phyloP scores from a whole-genome alignment of 2,888 invertebrate genomes.

The Neoitamus cyanurus region DNA sequence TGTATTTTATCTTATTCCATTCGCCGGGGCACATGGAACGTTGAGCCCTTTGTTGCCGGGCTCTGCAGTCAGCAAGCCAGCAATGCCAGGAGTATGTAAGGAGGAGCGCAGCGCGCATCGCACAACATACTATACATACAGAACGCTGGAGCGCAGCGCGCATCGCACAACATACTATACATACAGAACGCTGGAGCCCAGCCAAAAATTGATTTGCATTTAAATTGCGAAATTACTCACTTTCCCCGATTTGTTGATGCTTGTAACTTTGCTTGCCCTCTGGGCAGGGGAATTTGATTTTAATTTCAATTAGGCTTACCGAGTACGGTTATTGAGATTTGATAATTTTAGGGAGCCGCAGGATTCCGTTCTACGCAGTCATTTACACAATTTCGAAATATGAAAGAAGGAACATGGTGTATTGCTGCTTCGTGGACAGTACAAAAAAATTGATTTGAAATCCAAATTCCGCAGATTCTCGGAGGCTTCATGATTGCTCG shows the following conservation, averaged over 20 bases:
- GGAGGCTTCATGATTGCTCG: background rate
- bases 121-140: no score
- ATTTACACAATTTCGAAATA: background rate
- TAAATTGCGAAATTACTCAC: conserved; percentile 30
- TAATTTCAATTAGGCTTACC: background rate
- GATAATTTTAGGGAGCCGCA: background rate
- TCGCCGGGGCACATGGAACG: background rate
- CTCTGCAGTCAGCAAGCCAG: background rate
- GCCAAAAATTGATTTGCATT: conserved; percentile 37
- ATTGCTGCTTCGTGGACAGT: background rate
- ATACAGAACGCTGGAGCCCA: background rate
- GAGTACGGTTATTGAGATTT: background rate
- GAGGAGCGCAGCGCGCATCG: background rate
- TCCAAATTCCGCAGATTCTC: background rate
- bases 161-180: no score
- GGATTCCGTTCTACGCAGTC: background rate
- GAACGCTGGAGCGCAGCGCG: background rate
- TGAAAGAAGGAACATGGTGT: background rate
- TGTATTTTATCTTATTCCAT: background rate
- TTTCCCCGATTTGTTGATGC: background rate
- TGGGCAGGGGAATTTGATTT: conserved; percentile 11
- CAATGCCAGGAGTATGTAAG: background rate
- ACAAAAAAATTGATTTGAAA: background rate
- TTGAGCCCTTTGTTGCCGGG: background rate
- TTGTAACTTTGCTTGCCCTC: background rate